phyloP scores from a whole-genome alignment of 2,113 vertebrate species.

The Holacanthus passer region DNA sequence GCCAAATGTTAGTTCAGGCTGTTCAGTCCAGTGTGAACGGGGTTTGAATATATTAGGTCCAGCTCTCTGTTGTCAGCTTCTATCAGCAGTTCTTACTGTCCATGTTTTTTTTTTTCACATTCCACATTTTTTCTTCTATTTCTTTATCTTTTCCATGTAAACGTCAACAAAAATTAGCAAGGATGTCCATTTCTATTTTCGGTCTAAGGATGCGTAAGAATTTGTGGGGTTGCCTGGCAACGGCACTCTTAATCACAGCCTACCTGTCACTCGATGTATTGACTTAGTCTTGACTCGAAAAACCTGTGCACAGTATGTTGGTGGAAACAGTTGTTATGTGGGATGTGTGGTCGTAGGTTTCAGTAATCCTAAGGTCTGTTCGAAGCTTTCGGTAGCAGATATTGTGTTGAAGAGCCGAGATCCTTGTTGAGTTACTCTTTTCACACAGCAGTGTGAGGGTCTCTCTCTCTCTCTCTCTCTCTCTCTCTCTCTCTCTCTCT shows the following conservation, averaged over 20 bases:
- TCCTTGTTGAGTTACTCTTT: conserved; percentile 38
- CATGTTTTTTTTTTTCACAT: neutral
- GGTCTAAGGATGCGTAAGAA: no score
- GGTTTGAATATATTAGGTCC: no score
- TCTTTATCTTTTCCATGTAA: neutral
- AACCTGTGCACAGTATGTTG: neutral
- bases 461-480: conserved; percentile 34
- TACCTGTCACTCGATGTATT: conserved; percentile 2
- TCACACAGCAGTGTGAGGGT: conserved; percentile 40
- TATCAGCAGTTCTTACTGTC: neutral
- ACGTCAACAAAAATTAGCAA: neutral
- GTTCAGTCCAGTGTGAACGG: no score
- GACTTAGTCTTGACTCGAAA: neutral
- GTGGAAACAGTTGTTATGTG: conserved; percentile 27
- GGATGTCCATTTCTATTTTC: neutral
- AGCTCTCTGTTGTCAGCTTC: neutral
- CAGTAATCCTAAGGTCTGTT: conserved; percentile 38
- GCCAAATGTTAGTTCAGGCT: no score
- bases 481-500: neutral
- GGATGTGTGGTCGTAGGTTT: conserved; percentile 19
- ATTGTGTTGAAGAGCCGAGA: conserved; percentile 42
- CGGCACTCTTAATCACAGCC: neutral
- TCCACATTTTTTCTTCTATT: neutral
- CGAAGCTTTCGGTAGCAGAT: conserved; percentile 34
- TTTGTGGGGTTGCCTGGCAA: neutral